Base-by-base conservation (phyloP, 2,113 vertebrate genomes). In the Thamnophis sirtalis region DNA sequence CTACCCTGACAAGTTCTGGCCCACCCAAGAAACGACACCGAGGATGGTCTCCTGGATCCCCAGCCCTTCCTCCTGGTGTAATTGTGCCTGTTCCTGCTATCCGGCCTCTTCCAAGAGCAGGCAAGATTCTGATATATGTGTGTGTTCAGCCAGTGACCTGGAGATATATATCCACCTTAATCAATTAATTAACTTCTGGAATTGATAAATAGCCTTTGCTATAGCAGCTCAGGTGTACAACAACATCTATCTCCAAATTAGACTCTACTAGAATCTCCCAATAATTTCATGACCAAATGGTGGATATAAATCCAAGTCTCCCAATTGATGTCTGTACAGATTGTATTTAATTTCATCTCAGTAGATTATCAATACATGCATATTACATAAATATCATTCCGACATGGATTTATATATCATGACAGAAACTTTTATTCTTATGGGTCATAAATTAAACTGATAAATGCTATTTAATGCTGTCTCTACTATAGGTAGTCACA, bases 11-110 rank as follows among this genome's bases (percentile, higher is more conserved):
- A 86, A 98, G 96, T 96, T 98, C 98, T 9, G 99, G 98, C 7
- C 99, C 99, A 84, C 99, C 99, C 43, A 99, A 99, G 97, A 99
- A 99, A 95, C 98, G 99, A 3, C 99, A 99, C 95, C 97, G 99
- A 50, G 98, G 99, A 94, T 99, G 99, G 99, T 98, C 98, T 94
- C 98, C 98, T 84, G 98, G 96, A n/a, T 96, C 99, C 0, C 96
- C 98, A 86, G 96, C 98, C 49, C 97, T 98, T 0, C 96, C 98
- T 80, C 97, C 98, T 55, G 97, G 97, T 7, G 97, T 98, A 22
- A 97, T 98, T 1, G 97, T 98, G 73, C 98, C 99, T 73, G 97
- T 98, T 80, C 98, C 99, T 53, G 95, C 98, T 15, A 94, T 98
- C 90, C 98, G 98, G 1, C 98, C 99, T n/a, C 96, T 98, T 0